Percentiles rank a stretch among this genome's conserved stretches.
Evolutionary conservation across 2,113 vertebrate species (phyloP).

Genomic region (Neodontobutis hainanensis): DNA sequence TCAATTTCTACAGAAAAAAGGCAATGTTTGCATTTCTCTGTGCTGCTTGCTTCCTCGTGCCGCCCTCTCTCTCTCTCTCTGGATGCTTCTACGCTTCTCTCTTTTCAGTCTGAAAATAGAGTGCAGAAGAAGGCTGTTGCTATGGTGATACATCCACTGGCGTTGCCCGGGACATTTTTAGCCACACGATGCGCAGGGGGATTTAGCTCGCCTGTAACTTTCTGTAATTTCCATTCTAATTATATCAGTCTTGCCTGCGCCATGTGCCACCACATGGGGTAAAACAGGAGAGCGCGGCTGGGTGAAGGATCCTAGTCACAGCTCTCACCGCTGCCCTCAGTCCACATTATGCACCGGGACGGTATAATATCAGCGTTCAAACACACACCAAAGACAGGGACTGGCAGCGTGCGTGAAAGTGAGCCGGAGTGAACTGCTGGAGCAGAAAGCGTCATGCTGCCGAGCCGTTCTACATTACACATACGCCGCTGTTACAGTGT

Average conservation of each 20-base stretch:
- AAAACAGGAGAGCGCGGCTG: slow-evolving; percentile 62
- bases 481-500: slow-evolving; percentile 29
- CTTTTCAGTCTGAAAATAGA: slow-evolving; percentile 79
- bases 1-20: slow-evolving; percentile 72
- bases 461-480: slow-evolving; percentile 38
- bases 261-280: slow-evolving; percentile 71
- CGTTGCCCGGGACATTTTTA: slow-evolving; percentile 84
- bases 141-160: slow-evolving; percentile 84
- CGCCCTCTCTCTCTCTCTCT: slow-evolving; percentile 50
- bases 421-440: slow-evolving; percentile 31
- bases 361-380: slow-evolving; percentile 57
- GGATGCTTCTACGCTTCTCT: slow-evolving; percentile 61
- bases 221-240: slow-evolving; percentile 85
- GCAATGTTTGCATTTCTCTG: slow-evolving; percentile 78
- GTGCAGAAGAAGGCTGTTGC: slow-evolving; percentile 83
- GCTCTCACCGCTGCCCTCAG: slow-evolving; percentile 60
- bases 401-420: slow-evolving; percentile 21
- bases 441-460: slow-evolving; percentile 40
- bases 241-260: slow-evolving; percentile 77
- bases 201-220: slow-evolving; percentile 83
- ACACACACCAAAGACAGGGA: slow-evolving; percentile 38
- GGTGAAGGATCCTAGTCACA: slow-evolving; percentile 52
- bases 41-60: slow-evolving; percentile 9
- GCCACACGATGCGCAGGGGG: slow-evolving; percentile 78
- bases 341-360: slow-evolving; percentile 49